Conservation (phyloP, 2,797 vertebrate genomes). For the Vireo griseus region DNA sequence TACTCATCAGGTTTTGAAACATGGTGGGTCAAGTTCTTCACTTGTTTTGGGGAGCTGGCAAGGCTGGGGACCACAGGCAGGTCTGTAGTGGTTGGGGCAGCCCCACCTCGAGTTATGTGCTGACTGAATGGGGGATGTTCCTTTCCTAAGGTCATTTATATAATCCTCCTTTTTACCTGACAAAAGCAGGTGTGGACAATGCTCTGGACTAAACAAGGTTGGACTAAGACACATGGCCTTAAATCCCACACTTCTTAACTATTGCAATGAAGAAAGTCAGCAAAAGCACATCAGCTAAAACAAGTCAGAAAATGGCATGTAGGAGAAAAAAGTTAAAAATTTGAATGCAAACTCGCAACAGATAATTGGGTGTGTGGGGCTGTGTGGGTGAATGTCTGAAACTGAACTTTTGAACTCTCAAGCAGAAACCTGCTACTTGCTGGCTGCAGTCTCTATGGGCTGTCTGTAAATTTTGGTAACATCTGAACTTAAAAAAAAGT, state of each 20-base stretch:
- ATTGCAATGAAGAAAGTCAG: neutral
- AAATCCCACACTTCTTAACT: neutral
- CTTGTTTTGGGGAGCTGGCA: rapidly evolving
- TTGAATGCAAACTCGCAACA: neutral
- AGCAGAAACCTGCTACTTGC: neutral
- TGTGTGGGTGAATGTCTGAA: neutral
- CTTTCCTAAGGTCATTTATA: neutral
- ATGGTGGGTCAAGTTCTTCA: neutral
- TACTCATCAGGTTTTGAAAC: neutral
- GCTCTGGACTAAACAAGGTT: neutral
- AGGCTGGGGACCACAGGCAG: neutral
- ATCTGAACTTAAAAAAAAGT: neutral
- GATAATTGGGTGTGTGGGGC: neutral
- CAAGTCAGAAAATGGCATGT: neutral
- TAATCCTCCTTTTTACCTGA: neutral
- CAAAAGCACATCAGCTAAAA: neutral
- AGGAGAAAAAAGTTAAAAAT: neutral
- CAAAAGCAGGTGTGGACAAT: neutral
- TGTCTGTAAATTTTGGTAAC: neutral
- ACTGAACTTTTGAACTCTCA: neutral
- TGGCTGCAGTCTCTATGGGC: neutral
- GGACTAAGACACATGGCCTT: neutral
- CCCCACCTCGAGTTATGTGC: rapidly evolving
- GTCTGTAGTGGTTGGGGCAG: neutral
- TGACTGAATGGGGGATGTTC: neutral